Evolutionary conservation across 2,113 vertebrate species (phyloP).

Genomic region (Forbesichthys agassizii): DNA sequence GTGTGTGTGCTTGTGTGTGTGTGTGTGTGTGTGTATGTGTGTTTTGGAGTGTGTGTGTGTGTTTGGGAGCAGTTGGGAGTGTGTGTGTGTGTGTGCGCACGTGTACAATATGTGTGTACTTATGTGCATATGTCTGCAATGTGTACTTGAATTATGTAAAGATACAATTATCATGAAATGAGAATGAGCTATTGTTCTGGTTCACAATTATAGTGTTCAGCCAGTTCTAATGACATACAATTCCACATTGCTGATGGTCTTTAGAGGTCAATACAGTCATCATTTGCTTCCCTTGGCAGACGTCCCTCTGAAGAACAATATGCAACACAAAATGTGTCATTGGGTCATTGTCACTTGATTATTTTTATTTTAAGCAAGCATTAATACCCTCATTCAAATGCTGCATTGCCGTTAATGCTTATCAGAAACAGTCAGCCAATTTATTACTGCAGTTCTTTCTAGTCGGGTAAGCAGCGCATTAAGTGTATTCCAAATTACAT

Average conservation of each 20-base stretch:
- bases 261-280: conserved; percentile 37
- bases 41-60: background rate
- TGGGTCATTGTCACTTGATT: conserved; percentile 39
- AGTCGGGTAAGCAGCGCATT: conserved; percentile 39
- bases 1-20: conserved; percentile 44
- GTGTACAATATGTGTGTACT: conserved; percentile 2
- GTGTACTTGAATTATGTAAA: conserved; percentile 35
- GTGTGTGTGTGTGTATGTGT: background rate
- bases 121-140: conserved; percentile 34
- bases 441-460: conserved; percentile 44
- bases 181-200: conserved; percentile 35
- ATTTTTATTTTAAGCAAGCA: conserved; percentile 47
- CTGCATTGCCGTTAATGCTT: conserved; percentile 53
- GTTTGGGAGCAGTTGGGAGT: background rate
- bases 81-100: background rate
- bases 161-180: conserved; percentile 62
- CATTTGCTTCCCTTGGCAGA: conserved; percentile 28
- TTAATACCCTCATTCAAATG: conserved; percentile 57
- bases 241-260: conserved; percentile 44
- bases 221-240: conserved; percentile 47
- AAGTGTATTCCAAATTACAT: conserved; percentile 47
- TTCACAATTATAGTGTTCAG: conserved; percentile 37
- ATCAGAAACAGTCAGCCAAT: conserved; percentile 56
- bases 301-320: conserved; percentile 43
- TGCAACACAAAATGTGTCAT: conserved; percentile 25